Percentiles rank a stretch among this genome's conserved stretches.
These are phyloP conservation scores for Xyrauchen texanus DNA, from an alignment of 2,113 vertebrate genomes.

Conservation along the genomic window DNA sequence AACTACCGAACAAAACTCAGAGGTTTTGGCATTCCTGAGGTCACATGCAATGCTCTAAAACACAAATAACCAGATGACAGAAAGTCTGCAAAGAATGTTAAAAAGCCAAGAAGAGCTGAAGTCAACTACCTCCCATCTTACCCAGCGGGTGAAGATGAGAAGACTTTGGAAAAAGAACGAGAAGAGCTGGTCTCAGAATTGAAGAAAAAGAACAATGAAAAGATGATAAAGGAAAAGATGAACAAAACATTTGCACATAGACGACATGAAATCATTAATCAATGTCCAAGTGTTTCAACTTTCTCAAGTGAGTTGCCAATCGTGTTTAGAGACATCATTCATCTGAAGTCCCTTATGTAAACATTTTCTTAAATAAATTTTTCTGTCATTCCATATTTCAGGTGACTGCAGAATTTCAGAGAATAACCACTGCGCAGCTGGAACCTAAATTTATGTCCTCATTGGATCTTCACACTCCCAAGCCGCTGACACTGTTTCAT, in stretches of 20 bases:
- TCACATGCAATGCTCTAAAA: slow-evolving; percentile 28
- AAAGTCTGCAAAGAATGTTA: too few relatives aligned
- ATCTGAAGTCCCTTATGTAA: too few relatives aligned
- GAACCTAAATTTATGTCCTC: too few relatives aligned
- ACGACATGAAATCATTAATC: slow-evolving; percentile 20
- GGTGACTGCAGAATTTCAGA: too few relatives aligned
- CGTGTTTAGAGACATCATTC: too few relatives aligned
- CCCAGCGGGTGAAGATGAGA: slow-evolving; percentile 17
- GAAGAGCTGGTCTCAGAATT: neutral
- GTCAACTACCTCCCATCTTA: slow-evolving; percentile 4
- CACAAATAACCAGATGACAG: neutral
- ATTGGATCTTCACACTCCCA: too few relatives aligned
- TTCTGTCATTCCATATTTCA: too few relatives aligned
- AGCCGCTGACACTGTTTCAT: too few relatives aligned
- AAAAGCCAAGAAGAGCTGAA: neutral
- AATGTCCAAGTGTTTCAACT: slow-evolving; percentile 22
- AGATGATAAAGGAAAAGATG: neutral
- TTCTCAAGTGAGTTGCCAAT: too few relatives aligned
- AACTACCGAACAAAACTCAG: neutral
- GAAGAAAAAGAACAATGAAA: neutral
- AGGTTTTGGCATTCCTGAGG: neutral
- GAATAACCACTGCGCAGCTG: too few relatives aligned
- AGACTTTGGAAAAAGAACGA: slow-evolving; percentile 10
- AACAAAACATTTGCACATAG: slow-evolving; percentile 28
- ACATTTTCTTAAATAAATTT: too few relatives aligned